Evolutionary conservation across 2,797 vertebrate species (phyloP).

Genomic region (Enteromius trimaculatus): DNA sequence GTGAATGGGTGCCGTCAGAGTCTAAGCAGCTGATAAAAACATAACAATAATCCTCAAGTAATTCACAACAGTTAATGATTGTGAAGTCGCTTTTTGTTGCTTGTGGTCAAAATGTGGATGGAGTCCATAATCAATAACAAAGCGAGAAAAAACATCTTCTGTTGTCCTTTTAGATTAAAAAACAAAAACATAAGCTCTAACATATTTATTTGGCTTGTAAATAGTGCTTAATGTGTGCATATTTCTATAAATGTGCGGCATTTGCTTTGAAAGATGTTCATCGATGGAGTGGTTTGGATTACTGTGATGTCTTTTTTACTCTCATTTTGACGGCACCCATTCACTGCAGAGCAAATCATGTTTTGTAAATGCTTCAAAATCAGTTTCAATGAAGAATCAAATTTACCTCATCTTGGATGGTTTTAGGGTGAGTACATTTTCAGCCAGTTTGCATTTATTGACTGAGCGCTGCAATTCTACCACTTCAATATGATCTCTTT

Average conservation of each 20-base stretch:
- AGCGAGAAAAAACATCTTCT: not conserved
- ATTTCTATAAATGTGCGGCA: not conserved
- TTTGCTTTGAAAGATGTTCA: not conserved
- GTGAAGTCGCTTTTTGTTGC: not conserved
- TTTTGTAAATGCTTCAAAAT: not conserved
- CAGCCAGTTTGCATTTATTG: not conserved
- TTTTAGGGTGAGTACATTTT: not conserved
- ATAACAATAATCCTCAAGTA: not conserved
- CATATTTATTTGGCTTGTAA: not conserved
- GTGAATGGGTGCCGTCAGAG: not conserved
- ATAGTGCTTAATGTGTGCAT: not conserved
- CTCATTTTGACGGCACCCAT: not conserved
- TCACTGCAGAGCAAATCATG: not conserved
- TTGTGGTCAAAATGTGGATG: not conserved
- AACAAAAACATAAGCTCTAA: not conserved
- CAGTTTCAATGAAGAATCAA: not conserved
- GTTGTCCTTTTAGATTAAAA: not conserved
- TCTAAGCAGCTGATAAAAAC: not conserved
- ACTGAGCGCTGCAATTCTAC: not conserved
- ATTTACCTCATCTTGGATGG: not conserved
- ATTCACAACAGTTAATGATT: not conserved
- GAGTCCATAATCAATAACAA: not conserved
- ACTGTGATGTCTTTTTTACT: not conserved
- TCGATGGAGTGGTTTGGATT: not conserved
- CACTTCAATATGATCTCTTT: not conserved